Percentiles rank a stretch among this genome's conserved stretches.
Conservation (phyloP, 1,140 invertebrate species). For the Melanaphis sacchari region DNA sequence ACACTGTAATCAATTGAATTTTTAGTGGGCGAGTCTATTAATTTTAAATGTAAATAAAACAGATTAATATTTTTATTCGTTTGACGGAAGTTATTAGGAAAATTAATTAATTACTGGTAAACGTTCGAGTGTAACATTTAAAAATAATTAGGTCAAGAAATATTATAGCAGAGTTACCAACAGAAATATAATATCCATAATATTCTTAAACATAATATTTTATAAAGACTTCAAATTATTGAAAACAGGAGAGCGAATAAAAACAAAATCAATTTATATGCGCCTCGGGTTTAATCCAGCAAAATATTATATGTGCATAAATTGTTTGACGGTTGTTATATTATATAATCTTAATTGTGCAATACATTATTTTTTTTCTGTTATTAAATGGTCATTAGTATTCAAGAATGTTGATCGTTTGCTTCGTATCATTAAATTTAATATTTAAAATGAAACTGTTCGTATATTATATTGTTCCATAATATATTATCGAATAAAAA, state of each 20-base stretch:
- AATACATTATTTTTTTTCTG: slow-evolving; percentile 7
- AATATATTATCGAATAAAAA: not conserved
- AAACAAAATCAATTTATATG: slow-evolving; percentile 18
- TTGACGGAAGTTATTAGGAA: not conserved
- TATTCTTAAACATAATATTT: not conserved
- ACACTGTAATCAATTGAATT: not conserved
- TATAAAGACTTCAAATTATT: not conserved
- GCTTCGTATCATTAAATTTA: not conserved
- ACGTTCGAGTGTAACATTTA: not conserved
- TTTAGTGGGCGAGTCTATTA: not conserved
- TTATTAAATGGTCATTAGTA: not conserved
- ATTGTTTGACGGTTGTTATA: not conserved
- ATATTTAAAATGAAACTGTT: not conserved
- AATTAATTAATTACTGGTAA: not conserved
- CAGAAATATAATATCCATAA: not conserved
- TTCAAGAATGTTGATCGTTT: not conserved
- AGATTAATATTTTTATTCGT: not conserved
- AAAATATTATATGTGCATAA: not conserved
- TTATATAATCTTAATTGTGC: not conserved
- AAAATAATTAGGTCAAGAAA: not conserved
- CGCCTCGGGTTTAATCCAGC: not conserved
- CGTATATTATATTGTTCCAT: not conserved
- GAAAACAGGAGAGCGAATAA: not conserved
- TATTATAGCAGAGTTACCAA: not conserved
- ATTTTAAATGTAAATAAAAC: not conserved